Evolutionary conservation across 35 echinoderm and acorn worm species (phyloP).

Genomic region (Holothuria glaberrima): DNA sequence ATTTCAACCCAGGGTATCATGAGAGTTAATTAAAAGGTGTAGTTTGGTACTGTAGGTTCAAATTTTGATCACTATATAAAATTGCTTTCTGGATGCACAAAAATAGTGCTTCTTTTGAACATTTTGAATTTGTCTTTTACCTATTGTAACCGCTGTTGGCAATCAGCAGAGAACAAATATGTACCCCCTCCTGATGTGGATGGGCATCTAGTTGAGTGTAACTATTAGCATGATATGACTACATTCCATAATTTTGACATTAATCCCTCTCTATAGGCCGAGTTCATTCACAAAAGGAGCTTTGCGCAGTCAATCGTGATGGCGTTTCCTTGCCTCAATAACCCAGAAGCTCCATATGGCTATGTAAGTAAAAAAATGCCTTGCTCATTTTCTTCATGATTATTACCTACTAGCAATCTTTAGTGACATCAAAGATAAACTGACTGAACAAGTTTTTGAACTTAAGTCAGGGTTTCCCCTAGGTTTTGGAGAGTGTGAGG

Average conservation of each 20-base stretch:
- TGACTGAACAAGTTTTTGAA: no score
- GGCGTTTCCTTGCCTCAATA: not conserved
- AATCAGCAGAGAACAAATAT: not conserved
- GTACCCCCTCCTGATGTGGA: not conserved
- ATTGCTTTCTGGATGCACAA: not conserved
- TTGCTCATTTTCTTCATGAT: no score
- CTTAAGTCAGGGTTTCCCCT: no score
- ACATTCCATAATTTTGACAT: not conserved
- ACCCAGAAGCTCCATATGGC: constrained; percentile 17
- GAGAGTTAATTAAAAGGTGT: no score
- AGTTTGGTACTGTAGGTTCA: no score
- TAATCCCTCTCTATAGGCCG: not conserved
- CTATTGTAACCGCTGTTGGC: not conserved
- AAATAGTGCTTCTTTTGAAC: not conserved
- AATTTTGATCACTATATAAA: not conserved
- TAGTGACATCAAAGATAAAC: no score
- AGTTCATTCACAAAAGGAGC: constrained; percentile 29
- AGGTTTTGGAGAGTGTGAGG: no score
- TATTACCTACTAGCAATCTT: no score
- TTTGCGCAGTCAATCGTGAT: not conserved
- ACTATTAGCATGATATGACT: not conserved
- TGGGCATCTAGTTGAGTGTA: not conserved
- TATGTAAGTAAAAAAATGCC: constrained; percentile 1
- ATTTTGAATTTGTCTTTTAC: not conserved
- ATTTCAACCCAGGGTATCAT: no score